These are phyloP conservation scores for Polydrusus cervinus DNA, from an alignment of 2,888 invertebrate genomes.

Conservation along the genomic window DNA sequence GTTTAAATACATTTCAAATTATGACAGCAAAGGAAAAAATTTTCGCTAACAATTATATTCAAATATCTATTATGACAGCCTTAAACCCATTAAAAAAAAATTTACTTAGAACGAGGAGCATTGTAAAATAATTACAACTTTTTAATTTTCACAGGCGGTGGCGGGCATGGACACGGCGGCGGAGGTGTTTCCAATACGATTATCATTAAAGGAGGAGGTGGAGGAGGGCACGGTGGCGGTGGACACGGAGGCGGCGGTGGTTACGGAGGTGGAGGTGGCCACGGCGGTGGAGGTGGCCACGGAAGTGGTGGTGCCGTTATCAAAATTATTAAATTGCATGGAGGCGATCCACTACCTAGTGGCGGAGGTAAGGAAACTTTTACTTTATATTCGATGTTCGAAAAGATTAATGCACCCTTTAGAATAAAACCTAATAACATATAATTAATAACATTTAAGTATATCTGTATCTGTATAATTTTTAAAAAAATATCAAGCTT, in stretches of 20 bases:
- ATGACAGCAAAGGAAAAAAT: too few relatives aligned
- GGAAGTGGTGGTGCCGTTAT: slow-evolving; percentile 25
- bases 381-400: neutral
- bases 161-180: slow-evolving; percentile 4
- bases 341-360: slow-evolving; percentile 48
- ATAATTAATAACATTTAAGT: neutral
- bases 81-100: too few relatives aligned
- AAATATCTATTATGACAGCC: too few relatives aligned
- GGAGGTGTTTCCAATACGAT: slow-evolving; percentile 26
- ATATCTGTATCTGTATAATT: too few relatives aligned
- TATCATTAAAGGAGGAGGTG: slow-evolving; percentile 25
- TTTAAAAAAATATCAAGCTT: too few relatives aligned
- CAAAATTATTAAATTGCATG: slow-evolving; percentile 47
- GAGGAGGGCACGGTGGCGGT: slow-evolving; percentile 37
- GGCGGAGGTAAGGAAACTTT: slow-evolving; percentile 32
- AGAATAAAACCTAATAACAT: too few relatives aligned
- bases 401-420: too few relatives aligned
- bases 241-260: slow-evolving; percentile 32
- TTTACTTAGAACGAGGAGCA: too few relatives aligned
- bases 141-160: neutral
- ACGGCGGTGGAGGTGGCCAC: slow-evolving; percentile 4
- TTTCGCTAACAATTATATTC: too few relatives aligned
- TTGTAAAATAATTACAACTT: too few relatives aligned
- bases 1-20: too few relatives aligned
- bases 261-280: slow-evolving; percentile 13